These are phyloP conservation scores for Keiferia lycopersicella DNA, from an alignment of 2,888 invertebrate genomes.

Conservation along the genomic window DNA sequence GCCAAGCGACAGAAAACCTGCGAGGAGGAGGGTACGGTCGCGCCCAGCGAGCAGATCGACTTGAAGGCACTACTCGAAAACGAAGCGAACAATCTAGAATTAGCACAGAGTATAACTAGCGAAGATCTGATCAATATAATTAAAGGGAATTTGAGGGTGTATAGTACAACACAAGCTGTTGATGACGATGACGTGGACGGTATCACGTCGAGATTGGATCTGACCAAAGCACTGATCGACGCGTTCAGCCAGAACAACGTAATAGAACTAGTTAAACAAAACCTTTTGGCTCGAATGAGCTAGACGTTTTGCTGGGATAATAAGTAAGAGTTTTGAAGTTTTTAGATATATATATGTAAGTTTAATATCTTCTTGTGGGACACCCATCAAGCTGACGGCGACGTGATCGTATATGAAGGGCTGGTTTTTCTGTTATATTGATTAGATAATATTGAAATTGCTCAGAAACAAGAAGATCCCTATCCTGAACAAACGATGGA, in stretches of 20 bases:
- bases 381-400: too few relatives aligned
- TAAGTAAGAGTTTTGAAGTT: background rate
- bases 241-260: slow-evolving; percentile 84
- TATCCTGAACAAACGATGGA: too few relatives aligned
- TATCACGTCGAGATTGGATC: slow-evolving; percentile 54
- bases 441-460: too few relatives aligned
- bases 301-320: slow-evolving; percentile 30
- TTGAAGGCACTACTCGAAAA: slow-evolving; percentile 55
- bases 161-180: slow-evolving; percentile 45
- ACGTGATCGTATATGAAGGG: too few relatives aligned
- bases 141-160: slow-evolving; percentile 59
- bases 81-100: slow-evolving; percentile 55
- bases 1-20: slow-evolving; percentile 64
- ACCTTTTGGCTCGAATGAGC: slow-evolving; percentile 64
- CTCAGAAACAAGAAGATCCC: too few relatives aligned
- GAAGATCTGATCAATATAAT: slow-evolving; percentile 59
- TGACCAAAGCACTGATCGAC: slow-evolving; percentile 81
- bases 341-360: background rate
- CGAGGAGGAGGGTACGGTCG: slow-evolving; percentile 47
- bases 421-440: too few relatives aligned
- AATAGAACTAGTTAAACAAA: slow-evolving; percentile 78
- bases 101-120: slow-evolving; percentile 47
- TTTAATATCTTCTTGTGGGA: background rate
- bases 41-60: slow-evolving; percentile 49
- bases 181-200: slow-evolving; percentile 66